These are phyloP conservation scores for Rynchops niger DNA, from an alignment of 2,113 vertebrate genomes.

Conservation along the genomic window DNA sequence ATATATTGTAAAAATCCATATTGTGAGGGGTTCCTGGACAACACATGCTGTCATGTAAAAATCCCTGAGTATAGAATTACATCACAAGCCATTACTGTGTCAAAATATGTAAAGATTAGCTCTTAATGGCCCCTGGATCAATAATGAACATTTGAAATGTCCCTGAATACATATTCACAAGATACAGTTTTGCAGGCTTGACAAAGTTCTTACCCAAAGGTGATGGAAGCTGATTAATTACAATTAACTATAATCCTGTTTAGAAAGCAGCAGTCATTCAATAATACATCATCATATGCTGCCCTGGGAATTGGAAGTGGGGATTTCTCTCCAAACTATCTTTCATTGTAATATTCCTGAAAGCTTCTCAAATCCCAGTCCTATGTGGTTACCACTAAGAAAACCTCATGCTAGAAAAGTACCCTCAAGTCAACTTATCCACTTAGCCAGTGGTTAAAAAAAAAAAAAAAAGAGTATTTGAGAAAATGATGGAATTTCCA, in stretches of 20 bases:
- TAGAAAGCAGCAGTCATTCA: background rate
- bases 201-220: background rate
- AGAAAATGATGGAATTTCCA: constrained; percentile 7
- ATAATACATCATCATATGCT: background rate
- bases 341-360: background rate
- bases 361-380: background rate
- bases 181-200: background rate
- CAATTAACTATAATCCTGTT: background rate
- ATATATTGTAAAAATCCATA: background rate
- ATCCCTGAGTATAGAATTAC: background rate
- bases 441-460: background rate
- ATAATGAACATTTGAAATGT: background rate
- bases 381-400: background rate
- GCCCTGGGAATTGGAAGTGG: background rate
- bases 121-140: background rate
- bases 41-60: background rate
- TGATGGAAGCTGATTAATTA: constrained; percentile 5
- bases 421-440: background rate
- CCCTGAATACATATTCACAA: background rate
- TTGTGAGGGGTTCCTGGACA: background rate
- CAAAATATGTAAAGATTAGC: background rate
- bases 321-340: background rate
- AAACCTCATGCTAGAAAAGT: background rate
- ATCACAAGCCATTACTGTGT: background rate
- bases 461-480: background rate